Evolutionary conservation across 2,797 vertebrate species (phyloP).

Genomic region (Morelia viridis): DNA sequence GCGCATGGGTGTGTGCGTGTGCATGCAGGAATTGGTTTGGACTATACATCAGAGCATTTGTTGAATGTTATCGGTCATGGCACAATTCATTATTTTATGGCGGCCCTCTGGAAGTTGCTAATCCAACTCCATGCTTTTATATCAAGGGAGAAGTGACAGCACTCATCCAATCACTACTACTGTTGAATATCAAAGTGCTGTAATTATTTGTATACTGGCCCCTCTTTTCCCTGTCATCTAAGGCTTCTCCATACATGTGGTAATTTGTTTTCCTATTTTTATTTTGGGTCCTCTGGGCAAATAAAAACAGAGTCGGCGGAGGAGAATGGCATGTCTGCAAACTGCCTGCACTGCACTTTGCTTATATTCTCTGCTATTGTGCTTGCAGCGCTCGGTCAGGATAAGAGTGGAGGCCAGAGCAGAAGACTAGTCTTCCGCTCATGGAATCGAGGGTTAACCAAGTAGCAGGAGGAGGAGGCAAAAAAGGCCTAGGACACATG

Average conservation of each 20-base stretch:
- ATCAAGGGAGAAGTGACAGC: neutral
- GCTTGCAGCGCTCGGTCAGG: slow-evolving; percentile 61
- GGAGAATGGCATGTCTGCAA: slow-evolving; percentile 55
- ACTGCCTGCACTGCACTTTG: slow-evolving; percentile 64
- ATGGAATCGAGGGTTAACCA: slow-evolving; percentile 42
- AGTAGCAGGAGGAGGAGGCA: neutral
- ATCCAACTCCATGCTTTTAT: slow-evolving; percentile 44
- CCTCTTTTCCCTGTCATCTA: slow-evolving; percentile 26
- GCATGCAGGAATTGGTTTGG: slow-evolving; percentile 48
- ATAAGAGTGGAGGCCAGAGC: slow-evolving; percentile 67
- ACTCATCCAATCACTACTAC: slow-evolving; percentile 33
- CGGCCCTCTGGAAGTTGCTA: slow-evolving; percentile 55
- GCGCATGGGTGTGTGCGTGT: slow-evolving; percentile 14
- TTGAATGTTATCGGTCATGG: slow-evolving; percentile 66
- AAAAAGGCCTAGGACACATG: slow-evolving; percentile 58
- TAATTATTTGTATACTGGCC: slow-evolving; percentile 53
- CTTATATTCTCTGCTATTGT: slow-evolving; percentile 48
- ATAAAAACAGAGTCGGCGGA: slow-evolving; percentile 41
- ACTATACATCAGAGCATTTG: slow-evolving; percentile 59
- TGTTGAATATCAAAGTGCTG: slow-evolving; percentile 41
- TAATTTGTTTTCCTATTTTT: slow-evolving; percentile 61
- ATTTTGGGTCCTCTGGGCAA: slow-evolving; percentile 26
- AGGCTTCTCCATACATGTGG: neutral
- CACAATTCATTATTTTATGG: slow-evolving; percentile 64
- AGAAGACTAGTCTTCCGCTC: slow-evolving; percentile 62